Percentiles rank a stretch among this genome's conserved stretches.
These are phyloP conservation scores for Rhincodon typus DNA, from an alignment of 2,797 vertebrate species.

Conservation along the genomic window DNA sequence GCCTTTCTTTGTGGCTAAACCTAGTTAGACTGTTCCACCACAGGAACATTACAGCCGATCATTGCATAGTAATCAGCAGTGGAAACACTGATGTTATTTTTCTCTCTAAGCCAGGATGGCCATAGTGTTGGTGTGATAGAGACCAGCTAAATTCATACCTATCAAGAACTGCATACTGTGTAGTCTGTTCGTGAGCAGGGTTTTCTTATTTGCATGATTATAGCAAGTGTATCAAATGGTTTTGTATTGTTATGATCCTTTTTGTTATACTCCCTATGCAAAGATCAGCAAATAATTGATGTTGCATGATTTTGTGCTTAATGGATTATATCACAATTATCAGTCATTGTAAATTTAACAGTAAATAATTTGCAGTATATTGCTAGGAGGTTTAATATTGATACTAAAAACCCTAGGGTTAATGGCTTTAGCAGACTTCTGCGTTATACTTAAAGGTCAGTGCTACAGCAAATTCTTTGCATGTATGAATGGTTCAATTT, in stretches of 20 bases:
- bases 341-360: not conserved
- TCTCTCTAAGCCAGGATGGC: not conserved
- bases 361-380: not conserved
- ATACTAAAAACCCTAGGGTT: not conserved
- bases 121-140: not conserved
- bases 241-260: not conserved
- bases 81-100: not conserved
- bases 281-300: not conserved
- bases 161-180: not conserved
- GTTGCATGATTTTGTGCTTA: not conserved
- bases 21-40: not conserved
- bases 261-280: not conserved
- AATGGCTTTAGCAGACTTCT: not conserved
- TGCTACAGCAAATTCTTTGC: not conserved
- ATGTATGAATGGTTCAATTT: not conserved
- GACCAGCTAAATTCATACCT: not conserved
- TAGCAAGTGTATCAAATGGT: not conserved
- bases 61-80: not conserved
- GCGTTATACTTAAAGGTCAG: not conserved
- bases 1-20: not conserved
- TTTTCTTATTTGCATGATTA: not conserved
- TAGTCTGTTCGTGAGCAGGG: not conserved
- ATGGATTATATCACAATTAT: too few relatives aligned
- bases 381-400: not conserved
- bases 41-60: not conserved